Base-by-base conservation (phyloP, 2,113 vertebrate genomes). In the Fregata magnificens region DNA sequence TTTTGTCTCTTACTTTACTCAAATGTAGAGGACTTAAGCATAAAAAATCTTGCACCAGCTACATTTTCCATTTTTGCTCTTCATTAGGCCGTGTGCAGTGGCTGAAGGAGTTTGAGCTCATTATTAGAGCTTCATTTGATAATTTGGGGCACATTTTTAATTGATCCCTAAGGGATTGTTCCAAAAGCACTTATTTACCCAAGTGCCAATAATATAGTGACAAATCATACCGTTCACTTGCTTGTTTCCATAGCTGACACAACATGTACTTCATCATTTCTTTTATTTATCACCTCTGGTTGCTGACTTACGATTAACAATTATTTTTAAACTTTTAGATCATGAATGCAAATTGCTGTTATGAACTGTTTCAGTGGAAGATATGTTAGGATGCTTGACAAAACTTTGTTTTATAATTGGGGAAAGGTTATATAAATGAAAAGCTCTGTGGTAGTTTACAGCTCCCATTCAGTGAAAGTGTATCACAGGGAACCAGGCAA, bases 171-270 rank as follows among this genome's bases (percentile, higher is more conserved):
- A 95, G 93, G 77, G 82, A 90, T 78, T 87, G 16, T 55, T 90
- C 59, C 74, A 95, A 95, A 94, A 96, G 49, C 25, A 89, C 22
- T 94, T 98, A 88, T 97, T 98, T 98, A 97, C n/a, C 45, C 58
- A 94, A 91, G 58, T 97, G 56, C 76, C 50, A 80, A 59, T 14
- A 93, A 78, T 42, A 56, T 7, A 73, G n/a, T 55, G 67, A 61
- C 47, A 96, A 95, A 91, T 93, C 20, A 61, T 50, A 69, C 15
- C 67, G 49, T 89, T 91, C 9, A 20, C 9, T 91, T 62, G 34
- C 22, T 73, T 96, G 73, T 72, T 87, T 96, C 66, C 59, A 50
- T 16, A 93, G 69, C 32, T 94, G 85, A 93, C 40, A 88, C 32
- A 89, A 94, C 55, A 84, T 49, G 38, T 77, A 82, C 83, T 55